A percentile compares a stretch with the other conserved stretches of the same genome.
Evolutionary conservation across 2,113 vertebrate species (phyloP).

Genomic region (Patagioenas fasciata): DNA sequence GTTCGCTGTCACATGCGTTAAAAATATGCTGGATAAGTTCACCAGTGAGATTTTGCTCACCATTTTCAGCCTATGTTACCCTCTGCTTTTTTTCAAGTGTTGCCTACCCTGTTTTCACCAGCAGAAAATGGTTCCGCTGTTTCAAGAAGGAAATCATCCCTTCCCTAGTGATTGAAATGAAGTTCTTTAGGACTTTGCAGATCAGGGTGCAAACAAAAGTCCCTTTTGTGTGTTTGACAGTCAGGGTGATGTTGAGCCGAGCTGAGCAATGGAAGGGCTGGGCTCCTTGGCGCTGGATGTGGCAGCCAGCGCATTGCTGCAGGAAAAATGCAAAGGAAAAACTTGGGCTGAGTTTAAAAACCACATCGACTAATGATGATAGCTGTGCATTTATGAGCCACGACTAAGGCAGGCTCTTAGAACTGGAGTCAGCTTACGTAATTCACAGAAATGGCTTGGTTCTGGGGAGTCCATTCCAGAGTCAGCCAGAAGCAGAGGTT

Average conservation of each 20-base stretch:
- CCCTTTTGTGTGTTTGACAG: neutral
- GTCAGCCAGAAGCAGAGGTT: neutral
- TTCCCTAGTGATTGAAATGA: neutral
- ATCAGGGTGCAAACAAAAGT: neutral
- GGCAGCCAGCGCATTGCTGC: neutral
- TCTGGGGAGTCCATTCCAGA: neutral
- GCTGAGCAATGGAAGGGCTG: neutral
- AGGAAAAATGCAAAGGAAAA: neutral
- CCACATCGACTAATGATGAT: neutral
- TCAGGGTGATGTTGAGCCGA: neutral
- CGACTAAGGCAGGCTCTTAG: neutral
- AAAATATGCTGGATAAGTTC: neutral
- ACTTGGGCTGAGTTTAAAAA: neutral
- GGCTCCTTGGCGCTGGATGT: neutral
- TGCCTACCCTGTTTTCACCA: neutral
- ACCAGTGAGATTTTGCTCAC: neutral
- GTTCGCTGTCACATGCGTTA: neutral
- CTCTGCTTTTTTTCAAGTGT: neutral
- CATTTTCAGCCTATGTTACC: neutral
- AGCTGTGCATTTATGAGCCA: neutral
- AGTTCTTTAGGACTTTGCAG: neutral
- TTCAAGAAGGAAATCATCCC: neutral
- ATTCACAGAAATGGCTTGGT: neutral
- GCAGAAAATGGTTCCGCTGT: neutral
- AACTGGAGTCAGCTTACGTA: neutral